phyloP scores from a whole-genome alignment of 2,797 vertebrate genomes.

The Neopelma chrysocephalum region DNA sequence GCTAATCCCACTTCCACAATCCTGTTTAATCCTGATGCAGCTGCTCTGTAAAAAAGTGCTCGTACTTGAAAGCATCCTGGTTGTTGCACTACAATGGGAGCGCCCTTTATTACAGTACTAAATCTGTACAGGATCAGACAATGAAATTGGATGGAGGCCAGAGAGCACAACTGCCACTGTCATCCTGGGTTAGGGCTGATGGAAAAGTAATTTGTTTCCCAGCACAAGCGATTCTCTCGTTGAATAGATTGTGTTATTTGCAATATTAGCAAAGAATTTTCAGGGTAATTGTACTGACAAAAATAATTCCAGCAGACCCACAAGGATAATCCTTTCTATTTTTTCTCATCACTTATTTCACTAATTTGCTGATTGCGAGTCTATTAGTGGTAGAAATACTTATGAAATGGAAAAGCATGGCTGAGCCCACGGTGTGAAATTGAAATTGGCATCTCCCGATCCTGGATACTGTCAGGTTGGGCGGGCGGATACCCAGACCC shows the following conservation, averaged over 20 bases:
- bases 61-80: conserved; percentile 62
- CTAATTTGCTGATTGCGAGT: conserved; percentile 67
- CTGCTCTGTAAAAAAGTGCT: conserved; percentile 66
- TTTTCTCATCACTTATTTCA: conserved; percentile 48
- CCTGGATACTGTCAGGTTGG: conserved; percentile 24
- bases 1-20: conserved; percentile 63
- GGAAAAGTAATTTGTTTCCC: conserved; percentile 72
- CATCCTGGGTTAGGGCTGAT: conserved; percentile 73
- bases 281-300: conserved; percentile 67
- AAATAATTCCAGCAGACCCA: conserved; percentile 62
- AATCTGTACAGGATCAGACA: conserved; percentile 67
- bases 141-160: conserved; percentile 68
- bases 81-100: conserved; percentile 65
- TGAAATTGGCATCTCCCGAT: conserved; percentile 24
- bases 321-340: conserved; percentile 50
- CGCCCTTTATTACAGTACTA: conserved; percentile 57
- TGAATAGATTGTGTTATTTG: conserved; percentile 69
- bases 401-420: conserved; percentile 38
- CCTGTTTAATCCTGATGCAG: conserved; percentile 61
- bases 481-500: neutral
- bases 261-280: conserved; percentile 67
- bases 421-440: conserved; percentile 33
- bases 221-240: conserved; percentile 47
- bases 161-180: conserved; percentile 69
- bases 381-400: conserved; percentile 55